Evolutionary conservation across 2,888 invertebrate species (phyloP), one percentile per base, ranked within the genome.

Genomic region (Embidobia sp.): DNA sequence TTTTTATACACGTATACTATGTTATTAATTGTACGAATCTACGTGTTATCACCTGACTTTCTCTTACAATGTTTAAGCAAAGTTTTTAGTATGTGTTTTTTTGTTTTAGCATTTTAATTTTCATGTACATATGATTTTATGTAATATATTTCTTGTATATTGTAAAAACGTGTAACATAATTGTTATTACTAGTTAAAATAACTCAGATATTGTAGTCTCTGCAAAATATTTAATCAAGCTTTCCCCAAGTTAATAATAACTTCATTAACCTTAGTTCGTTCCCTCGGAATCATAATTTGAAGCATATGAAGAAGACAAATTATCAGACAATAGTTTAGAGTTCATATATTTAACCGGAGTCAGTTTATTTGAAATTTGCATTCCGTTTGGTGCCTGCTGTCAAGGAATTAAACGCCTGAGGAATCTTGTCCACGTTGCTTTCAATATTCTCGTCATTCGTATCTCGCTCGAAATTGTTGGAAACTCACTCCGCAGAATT

Each of bases 371-470:
- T 64, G 63, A 63, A 63, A 63, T 63, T 63, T 42, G 72, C 63
- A 63, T 72, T 63, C 63, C 51, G 44, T 18, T 40, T 29, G 46
- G 57, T 49, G 15, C 48, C 57, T 37, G 63, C 55, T 72, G 48
- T 72, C 72, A 64, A 72, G 63, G 42, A 74, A 74, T 74, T 74
- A 53, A 66, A 74, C 61, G 59, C 59, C 40, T 31, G 59, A 72
- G 72, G 74, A 74, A 74, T 66, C 59, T 66, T 67, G 74, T 67
- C 74, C 74, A 61, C 40, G 67, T 61, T 46, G 67, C 67, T 67
- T 75, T 75, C 67, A 67, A 75, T 75, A 75, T 55, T 48, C 74
- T 61, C 67, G 69, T 55, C 69, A 69, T 63, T 69, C 75, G 37
- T 49, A 74, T 51, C 59, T 69, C 55, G 31, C 57, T 42, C 5